These are phyloP conservation scores for Phrynocephalus forsythii DNA, from an alignment of 2,797 vertebrate species.

Conservation along the genomic window DNA sequence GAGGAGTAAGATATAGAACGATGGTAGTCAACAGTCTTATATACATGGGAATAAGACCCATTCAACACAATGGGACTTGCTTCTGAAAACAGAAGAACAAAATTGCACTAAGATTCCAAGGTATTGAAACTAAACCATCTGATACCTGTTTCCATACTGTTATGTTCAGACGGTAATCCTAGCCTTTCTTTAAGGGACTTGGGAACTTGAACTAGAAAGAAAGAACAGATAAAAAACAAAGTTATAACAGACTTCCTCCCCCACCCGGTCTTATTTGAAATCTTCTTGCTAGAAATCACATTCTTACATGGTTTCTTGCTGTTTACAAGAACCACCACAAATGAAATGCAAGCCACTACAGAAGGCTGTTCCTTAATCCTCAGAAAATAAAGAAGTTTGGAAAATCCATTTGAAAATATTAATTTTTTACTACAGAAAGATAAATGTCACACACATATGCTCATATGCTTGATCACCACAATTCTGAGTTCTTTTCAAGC, in stretches of 20 bases:
- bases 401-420: background rate
- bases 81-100: background rate
- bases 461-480: background rate
- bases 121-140: rapidly evolving
- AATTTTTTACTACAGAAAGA: background rate
- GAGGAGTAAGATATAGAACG: background rate
- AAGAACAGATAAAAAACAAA: background rate
- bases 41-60: background rate
- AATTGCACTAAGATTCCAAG: background rate
- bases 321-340: background rate
- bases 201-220: slow-evolving; percentile 72
- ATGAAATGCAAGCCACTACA: background rate
- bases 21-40: background rate
- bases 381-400: background rate
- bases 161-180: slow-evolving; percentile 73
- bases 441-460: background rate
- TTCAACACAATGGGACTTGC: background rate
- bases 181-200: slow-evolving; percentile 87
- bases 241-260: rapidly evolving
- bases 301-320: background rate
- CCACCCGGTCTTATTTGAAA: rapidly evolving
- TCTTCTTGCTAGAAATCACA: background rate
- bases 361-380: background rate
- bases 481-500: background rate
- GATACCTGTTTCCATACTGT: slow-evolving; percentile 75